phyloP scores from a whole-genome alignment of 2,797 vertebrate genomes.

The Phataginus tetradactyla region DNA sequence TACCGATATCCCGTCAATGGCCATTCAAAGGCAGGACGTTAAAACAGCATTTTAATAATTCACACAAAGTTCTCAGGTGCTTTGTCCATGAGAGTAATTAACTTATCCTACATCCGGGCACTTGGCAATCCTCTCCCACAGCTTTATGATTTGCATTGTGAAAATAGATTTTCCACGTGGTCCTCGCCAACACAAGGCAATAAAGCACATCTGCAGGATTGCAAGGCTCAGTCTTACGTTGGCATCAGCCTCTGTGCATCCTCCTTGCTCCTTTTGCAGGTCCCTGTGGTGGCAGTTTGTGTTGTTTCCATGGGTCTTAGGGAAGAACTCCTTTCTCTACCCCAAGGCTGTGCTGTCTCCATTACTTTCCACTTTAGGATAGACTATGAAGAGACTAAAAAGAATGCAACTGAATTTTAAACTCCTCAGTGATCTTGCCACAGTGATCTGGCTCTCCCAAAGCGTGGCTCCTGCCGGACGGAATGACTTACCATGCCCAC shows the following conservation, averaged over 20 bases:
- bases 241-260: background rate
- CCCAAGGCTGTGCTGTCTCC: background rate
- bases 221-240: constrained; percentile 20
- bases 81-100: constrained; percentile 75
- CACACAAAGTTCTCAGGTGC: constrained; percentile 68
- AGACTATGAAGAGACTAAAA: background rate
- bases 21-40: constrained; percentile 50
- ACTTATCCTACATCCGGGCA: constrained; percentile 58
- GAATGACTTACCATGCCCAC: background rate
- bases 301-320: background rate
- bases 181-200: constrained; percentile 43
- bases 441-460: background rate
- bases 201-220: constrained; percentile 15
- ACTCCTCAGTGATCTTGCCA: background rate
- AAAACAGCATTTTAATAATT: constrained; percentile 71
- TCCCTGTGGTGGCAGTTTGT: background rate
- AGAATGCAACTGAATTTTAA: constrained; percentile 2
- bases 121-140: constrained; percentile 46
- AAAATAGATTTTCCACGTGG: constrained; percentile 32
- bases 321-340: background rate
- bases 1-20: constrained; percentile 52
- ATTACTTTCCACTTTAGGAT: background rate
- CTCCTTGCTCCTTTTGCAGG: background rate
- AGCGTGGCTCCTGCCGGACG: background rate
- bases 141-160: constrained; percentile 55